These are phyloP conservation scores for Baryphthengus martii DNA, from an alignment of 2,113 vertebrate genomes.

Conservation along the genomic window DNA sequence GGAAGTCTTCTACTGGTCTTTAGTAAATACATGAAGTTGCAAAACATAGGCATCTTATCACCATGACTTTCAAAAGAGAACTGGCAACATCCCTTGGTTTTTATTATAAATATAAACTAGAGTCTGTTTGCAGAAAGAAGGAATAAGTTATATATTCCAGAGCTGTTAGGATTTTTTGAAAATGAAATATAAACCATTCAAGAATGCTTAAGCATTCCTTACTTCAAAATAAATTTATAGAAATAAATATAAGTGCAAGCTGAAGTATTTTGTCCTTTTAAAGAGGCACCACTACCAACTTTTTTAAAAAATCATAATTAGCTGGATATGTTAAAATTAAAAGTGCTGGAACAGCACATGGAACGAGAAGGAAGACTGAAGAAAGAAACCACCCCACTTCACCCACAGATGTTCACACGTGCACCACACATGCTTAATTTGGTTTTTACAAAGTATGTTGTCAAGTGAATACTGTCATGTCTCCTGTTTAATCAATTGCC, in stretches of 20 bases:
- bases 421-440: conserved; percentile 44
- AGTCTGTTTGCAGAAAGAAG: background rate
- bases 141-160: background rate
- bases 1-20: background rate
- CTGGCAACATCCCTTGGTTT: background rate
- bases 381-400: background rate
- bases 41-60: background rate
- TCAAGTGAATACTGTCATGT: conserved; percentile 51
- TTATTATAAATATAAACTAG: background rate
- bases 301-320: background rate
- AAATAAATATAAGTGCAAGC: background rate
- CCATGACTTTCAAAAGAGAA: background rate
- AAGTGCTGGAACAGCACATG: background rate
- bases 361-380: background rate
- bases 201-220: background rate
- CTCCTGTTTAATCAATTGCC: conserved; percentile 56
- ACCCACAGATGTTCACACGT: background rate
- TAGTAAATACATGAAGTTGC: background rate
- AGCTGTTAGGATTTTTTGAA: background rate
- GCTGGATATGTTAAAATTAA: background rate
- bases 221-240: background rate
- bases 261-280: background rate
- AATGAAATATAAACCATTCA: background rate
- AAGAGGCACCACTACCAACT: background rate
- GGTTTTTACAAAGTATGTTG: conserved; percentile 35